Conservation (phyloP, 2,113 vertebrate species). For the Periophthalmodon schlosseri region DNA sequence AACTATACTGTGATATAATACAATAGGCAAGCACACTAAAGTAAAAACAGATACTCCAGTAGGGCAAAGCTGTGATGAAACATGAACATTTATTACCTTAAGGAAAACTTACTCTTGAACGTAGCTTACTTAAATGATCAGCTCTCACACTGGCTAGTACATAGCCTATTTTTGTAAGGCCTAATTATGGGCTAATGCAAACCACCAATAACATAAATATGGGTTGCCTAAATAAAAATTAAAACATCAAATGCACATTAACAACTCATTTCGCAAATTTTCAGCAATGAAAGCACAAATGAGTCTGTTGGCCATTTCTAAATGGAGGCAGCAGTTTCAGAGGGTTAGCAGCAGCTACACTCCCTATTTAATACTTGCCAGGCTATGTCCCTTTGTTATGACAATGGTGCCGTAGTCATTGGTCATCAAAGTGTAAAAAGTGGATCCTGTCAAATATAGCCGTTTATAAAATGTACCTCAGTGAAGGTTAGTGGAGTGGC, state of each 20-base stretch:
- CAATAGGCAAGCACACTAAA: neutral
- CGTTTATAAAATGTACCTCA: conserved; percentile 3
- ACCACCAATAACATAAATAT: neutral
- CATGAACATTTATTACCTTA: neutral
- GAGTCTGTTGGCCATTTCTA: conserved; percentile 12
- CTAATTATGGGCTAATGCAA: neutral
- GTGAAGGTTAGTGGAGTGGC: conserved; percentile 33
- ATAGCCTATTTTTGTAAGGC: neutral
- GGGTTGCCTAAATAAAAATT: neutral
- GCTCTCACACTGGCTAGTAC: neutral
- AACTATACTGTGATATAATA: neutral
- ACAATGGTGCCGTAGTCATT: neutral
- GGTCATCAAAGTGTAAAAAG: neutral
- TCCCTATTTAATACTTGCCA: conserved; percentile 18
- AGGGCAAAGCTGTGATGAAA: neutral
- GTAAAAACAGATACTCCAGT: neutral
- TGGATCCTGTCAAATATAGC: neutral
- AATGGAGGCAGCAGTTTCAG: conserved; percentile 19
- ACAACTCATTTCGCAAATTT: neutral
- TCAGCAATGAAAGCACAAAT: conserved; percentile 15
- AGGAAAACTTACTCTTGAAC: neutral
- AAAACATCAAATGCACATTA: neutral
- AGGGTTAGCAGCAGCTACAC: conserved; percentile 12
- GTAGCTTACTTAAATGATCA: neutral
- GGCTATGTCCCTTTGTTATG: neutral